Conservation (phyloP, 2,113 vertebrate species). For the Bos indicus region DNA sequence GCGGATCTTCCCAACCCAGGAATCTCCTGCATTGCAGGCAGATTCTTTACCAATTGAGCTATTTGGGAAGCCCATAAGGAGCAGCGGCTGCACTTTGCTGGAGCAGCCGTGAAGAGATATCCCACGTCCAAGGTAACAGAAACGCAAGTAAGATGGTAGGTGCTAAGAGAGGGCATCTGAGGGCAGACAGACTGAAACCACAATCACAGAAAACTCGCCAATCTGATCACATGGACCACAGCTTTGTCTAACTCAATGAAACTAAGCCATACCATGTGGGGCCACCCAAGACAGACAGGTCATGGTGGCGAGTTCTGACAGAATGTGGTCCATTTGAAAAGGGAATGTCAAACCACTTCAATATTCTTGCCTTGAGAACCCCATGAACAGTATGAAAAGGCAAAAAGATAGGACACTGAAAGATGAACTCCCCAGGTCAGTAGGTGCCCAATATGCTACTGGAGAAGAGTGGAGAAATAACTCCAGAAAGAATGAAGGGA, state of each 20-base stretch:
- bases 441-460: background rate
- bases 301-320: background rate
- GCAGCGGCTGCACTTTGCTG: fast-evolving
- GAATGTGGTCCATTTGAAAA: background rate
- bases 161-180: background rate
- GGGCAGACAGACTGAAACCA: background rate
- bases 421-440: background rate
- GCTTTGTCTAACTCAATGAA: background rate
- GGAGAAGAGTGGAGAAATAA: background rate
- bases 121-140: background rate
- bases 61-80: background rate
- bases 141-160: background rate
- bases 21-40: background rate
- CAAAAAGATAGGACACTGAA: background rate
- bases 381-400: background rate
- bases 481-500: background rate
- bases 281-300: background rate
- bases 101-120: background rate
- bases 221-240: background rate
- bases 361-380: background rate
- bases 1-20: background rate
- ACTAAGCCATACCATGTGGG: background rate
- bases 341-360: background rate
- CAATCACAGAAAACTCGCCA: background rate
- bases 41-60: background rate